Conservation (phyloP, 2,113 vertebrate genomes). For the Pithys albifrons region DNA sequence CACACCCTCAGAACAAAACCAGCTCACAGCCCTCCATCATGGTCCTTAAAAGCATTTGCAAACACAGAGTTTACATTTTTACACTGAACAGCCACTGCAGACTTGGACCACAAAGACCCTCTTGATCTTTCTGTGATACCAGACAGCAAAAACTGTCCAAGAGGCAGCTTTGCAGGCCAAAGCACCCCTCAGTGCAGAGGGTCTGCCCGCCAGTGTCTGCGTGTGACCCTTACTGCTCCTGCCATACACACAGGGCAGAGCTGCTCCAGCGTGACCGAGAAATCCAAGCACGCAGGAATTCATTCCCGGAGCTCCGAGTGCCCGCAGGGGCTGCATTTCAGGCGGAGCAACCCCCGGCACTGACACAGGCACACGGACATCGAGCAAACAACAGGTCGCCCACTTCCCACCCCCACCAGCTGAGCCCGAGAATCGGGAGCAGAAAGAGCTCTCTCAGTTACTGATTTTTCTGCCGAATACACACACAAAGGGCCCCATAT, state of each 20-base stretch:
- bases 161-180: background rate
- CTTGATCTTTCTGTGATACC: fast-evolving
- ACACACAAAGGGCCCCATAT: background rate
- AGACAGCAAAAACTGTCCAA: background rate
- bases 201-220: fast-evolving
- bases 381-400: fast-evolving
- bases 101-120: fast-evolving
- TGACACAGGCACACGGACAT: fast-evolving
- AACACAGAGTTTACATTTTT: background rate
- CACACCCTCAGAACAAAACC: background rate
- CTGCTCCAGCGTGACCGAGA: fast-evolving
- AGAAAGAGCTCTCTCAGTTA: background rate
- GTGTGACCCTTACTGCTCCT: background rate
- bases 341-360: background rate
- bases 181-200: fast-evolving
- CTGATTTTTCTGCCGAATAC: background rate
- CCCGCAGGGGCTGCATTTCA: background rate
- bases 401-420: fast-evolving
- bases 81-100: fast-evolving
- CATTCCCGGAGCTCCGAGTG: background rate
- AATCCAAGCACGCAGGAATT: fast-evolving
- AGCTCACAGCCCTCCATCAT: background rate
- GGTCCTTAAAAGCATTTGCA: background rate
- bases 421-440: fast-evolving
- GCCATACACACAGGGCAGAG: fast-evolving